Base-by-base conservation (phyloP, 1,140 invertebrate species). In the Zaprionus ornatus region DNA sequence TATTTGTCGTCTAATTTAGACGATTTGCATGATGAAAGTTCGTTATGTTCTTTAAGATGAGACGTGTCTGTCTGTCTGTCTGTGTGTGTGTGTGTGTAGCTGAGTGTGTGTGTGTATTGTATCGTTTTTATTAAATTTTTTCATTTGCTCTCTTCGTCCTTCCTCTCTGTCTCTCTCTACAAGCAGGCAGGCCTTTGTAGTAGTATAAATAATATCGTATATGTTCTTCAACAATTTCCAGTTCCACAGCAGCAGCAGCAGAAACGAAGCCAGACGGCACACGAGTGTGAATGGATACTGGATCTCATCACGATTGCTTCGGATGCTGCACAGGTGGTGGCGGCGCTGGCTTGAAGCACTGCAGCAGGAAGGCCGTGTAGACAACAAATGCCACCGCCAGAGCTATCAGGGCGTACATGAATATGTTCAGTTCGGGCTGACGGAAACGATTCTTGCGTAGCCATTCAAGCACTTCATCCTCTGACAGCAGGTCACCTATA, bases 391-490 rank as follows among this genome's bases (percentile, higher is more conserved):
- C 95, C 73, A 97, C 93, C 56, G 96, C 96, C 65, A 98, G 95
- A 1, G 97, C 97, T 81, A 97, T 96, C 78, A 98, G 94, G 60
- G 96, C 97, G 91, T 98, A 98, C 97, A 99, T 98, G 91, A 98
- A 99, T 68, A 99, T 95, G 87, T 98, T 98, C 17, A 99, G 93
- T 93, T 99, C 98, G 0, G 98, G 97, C 86, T 98, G 97, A 29
- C 97, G 94, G 93, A 98, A 98, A 67, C 98, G 95, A 93, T 98
- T 98, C 93, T 98, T 98, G 74, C 97, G 95, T 50, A 99, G 93
- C 98, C 98, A 99, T 80, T 98, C 97, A 52, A 99, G 93, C n/a
- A 98, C 97, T 90, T 98, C 97, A 6, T 95, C 94, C 93, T 98
- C 97, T 17, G 95, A 95, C 87, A 96, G 95, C 52, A 98, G 91